Evolutionary conservation across 2,113 vertebrate genomes (phyloP).

Genomic region (Fukomys damarensis): DNA sequence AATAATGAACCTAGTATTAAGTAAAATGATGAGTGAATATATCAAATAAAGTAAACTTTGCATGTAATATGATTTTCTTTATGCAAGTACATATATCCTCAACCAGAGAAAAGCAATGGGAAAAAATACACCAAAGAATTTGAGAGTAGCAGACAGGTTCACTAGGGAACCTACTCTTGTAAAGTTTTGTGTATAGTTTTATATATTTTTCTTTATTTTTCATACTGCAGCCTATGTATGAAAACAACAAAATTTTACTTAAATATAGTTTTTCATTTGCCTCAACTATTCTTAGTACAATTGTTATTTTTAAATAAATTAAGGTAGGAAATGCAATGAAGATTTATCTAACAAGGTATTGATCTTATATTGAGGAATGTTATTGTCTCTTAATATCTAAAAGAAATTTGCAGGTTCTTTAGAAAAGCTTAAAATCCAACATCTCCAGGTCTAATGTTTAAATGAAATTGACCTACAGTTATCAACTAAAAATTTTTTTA

Average conservation of each 20-base stretch:
- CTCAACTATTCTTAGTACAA: background rate
- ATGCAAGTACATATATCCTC: background rate
- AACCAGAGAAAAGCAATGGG: background rate
- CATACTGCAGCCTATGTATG: background rate
- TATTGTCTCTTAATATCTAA: background rate
- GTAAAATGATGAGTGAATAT: background rate
- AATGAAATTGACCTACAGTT: background rate
- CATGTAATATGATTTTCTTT: background rate
- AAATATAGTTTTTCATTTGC: background rate
- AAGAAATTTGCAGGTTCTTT: background rate
- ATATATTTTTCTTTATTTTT: background rate
- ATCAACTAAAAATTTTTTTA: background rate
- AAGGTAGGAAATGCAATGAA: background rate
- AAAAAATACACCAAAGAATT: background rate
- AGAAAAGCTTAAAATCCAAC: background rate
- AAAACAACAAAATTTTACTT: background rate
- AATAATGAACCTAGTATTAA: background rate
- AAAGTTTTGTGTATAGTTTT: background rate
- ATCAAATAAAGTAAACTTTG: background rate
- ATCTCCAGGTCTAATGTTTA: background rate
- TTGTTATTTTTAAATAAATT: background rate
- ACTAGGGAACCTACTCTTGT: background rate
- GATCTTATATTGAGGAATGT: background rate
- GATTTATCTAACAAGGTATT: background rate
- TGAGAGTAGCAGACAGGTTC: background rate